Conservation (phyloP, 2,113 vertebrate genomes). For the Cyprinodon tularosa region DNA sequence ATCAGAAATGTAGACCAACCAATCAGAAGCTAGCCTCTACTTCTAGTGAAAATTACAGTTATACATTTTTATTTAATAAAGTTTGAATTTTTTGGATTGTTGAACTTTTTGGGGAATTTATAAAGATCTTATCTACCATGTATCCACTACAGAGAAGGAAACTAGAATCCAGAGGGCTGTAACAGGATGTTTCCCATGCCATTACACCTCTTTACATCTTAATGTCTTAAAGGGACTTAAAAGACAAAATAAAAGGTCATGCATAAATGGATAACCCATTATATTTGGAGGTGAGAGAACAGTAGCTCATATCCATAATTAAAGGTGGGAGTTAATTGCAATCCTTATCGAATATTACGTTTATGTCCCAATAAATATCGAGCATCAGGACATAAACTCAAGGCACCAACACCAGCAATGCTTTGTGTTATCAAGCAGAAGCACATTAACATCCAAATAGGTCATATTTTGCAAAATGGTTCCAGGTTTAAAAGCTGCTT, state of each 20-base stretch:
- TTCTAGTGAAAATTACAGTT: neutral
- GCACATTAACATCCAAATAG: slow-evolving; percentile 17
- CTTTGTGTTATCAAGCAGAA: slow-evolving; percentile 26
- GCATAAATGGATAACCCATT: slow-evolving; percentile 56
- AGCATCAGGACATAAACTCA: slow-evolving; percentile 29
- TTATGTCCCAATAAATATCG: neutral
- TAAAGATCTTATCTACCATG: neutral
- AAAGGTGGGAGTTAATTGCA: slow-evolving; percentile 9
- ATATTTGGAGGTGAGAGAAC: slow-evolving; percentile 18
- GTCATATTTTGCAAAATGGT: slow-evolving; percentile 30
- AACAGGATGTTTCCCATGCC: slow-evolving; percentile 14
- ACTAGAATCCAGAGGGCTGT: neutral
- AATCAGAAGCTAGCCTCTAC: neutral
- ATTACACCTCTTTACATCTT: slow-evolving; percentile 45
- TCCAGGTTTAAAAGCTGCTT: neutral
- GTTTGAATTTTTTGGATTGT: neutral
- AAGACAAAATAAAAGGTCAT: slow-evolving; percentile 39
- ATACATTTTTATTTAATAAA: neutral
- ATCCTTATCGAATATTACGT: neutral
- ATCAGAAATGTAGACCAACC: neutral
- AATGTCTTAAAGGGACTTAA: slow-evolving; percentile 4
- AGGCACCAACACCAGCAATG: slow-evolving; percentile 24
- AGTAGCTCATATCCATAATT: slow-evolving; percentile 27
- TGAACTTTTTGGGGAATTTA: neutral
- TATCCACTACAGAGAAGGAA: neutral